These are phyloP conservation scores for Pelecanus crispus DNA, from an alignment of 2,113 vertebrate genomes.

Conservation along the genomic window DNA sequence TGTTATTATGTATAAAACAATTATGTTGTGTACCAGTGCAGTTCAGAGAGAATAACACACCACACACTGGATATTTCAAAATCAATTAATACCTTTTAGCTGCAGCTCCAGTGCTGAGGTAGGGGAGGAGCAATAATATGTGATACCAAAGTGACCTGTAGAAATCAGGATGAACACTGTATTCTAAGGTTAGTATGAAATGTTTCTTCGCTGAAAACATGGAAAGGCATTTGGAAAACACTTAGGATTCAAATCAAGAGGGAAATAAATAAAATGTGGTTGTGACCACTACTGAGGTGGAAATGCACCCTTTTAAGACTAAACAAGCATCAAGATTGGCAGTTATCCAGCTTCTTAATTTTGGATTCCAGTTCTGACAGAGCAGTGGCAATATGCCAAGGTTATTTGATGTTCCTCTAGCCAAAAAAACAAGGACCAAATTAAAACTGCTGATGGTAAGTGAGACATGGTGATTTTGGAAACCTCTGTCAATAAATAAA, in stretches of 20 bases:
- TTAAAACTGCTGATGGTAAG: neutral
- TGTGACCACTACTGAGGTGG: neutral
- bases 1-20: constrained; percentile 46
- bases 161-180: neutral
- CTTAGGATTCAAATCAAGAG: neutral
- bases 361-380: neutral
- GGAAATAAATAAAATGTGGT: neutral
- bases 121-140: neutral
- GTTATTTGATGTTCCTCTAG: neutral
- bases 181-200: neutral
- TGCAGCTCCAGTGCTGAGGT: neutral
- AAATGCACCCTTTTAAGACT: neutral
- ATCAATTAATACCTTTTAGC: neutral
- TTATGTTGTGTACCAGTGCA: neutral
- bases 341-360: neutral
- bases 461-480: neutral
- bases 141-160: neutral
- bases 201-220: neutral
- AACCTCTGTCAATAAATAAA: neutral
- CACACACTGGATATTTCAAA: neutral
- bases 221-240: neutral
- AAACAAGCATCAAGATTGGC: neutral
- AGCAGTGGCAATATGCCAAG: rapidly evolving
- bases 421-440: neutral
- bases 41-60: neutral